A percentile compares a stretch with the other conserved stretches of the same genome.
Evolutionary conservation across 37 sponge, comb jelly and placozoan species (phyloP).

Genomic region (Axinella damicornis): DNA sequence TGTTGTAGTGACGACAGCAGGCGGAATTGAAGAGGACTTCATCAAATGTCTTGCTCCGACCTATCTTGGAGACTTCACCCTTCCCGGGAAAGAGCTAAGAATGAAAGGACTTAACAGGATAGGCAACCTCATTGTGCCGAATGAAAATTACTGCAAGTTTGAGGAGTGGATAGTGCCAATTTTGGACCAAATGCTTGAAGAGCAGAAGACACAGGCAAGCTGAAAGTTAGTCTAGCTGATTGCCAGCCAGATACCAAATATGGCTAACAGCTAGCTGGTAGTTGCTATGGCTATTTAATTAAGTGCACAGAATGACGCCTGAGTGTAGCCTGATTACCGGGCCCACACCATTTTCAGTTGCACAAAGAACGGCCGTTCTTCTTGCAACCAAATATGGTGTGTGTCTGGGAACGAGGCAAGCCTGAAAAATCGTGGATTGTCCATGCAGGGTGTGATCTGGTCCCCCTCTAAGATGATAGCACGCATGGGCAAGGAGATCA

Average conservation of each 20-base stretch:
- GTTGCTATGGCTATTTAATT: too few relatives aligned
- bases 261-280: too few relatives aligned
- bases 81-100: conserved; percentile 81
- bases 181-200: conserved; percentile 80
- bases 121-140: conserved; percentile 95
- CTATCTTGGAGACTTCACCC: conserved; percentile 89
- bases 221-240: conserved; percentile 1
- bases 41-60: conserved; percentile 96
- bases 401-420: too few relatives aligned
- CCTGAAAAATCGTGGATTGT: too few relatives aligned
- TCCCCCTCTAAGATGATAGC: conserved; percentile 93
- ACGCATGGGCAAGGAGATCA: conserved; percentile 89
- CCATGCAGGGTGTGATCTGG: conserved; percentile 72
- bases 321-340: too few relatives aligned
- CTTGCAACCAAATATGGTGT: too few relatives aligned
- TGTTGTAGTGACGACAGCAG: conserved; percentile 94
- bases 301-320: too few relatives aligned
- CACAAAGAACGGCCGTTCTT: too few relatives aligned
- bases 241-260: neutral
- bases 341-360: too few relatives aligned
- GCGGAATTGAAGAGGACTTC: conserved; percentile 98
- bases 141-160: conserved; percentile 95
- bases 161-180: conserved; percentile 97
- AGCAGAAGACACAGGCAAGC: conserved; percentile 75
- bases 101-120: conserved; percentile 92